Base-by-base conservation (phyloP, 1,140 invertebrate species). In the Lucilia sericata region DNA sequence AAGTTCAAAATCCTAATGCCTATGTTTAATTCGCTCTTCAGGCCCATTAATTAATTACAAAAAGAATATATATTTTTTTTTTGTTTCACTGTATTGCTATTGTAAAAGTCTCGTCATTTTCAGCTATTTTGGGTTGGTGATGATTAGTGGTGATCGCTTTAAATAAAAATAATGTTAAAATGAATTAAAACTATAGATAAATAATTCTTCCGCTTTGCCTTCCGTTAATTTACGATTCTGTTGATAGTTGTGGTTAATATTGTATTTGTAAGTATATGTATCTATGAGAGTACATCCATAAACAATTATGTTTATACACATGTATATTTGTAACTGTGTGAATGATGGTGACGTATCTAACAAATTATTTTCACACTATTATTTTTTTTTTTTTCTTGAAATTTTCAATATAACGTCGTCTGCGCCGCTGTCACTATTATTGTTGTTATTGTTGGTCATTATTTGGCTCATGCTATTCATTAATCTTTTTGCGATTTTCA, bases 301-400 rank as follows among this genome's bases (percentile, higher is more conserved):
- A 42, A 42, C 42, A 30, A 30, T 30, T 30, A 30, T 30, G 42
- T 42, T 42, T 42, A 42, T 42, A 42, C 25, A 30, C 3, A 30
- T 30, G 25, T 7, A 42, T 42, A 10, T 42, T 8, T 42, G 42
- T 42, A 42, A 25, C 3, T 70, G 19, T 19, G n/a, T 80, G 36
- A 80, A 25, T 9, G 42, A 80, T 36, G 74, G 30, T 80, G 76
- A 80, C 76, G 76, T 80, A 49, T 51, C 25, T 49, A 49, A 21
- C 42, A 51, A 80, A 51, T 80, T 49, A 80, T 80, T 42, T 70
- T 80, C 42, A 80, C 42, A 49, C 19, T 51, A 25, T 82, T 82
- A 4, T 55, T 30, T 70, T 42, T 47, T 10, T 13, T 17, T 42
- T 60, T n/a, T 60, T n/a, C 55, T 60, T 60, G n/a, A 75, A 42